Evolutionary conservation across 1,140 invertebrate genomes (phyloP).

Genomic region (Hylaeus volcanicus): DNA sequence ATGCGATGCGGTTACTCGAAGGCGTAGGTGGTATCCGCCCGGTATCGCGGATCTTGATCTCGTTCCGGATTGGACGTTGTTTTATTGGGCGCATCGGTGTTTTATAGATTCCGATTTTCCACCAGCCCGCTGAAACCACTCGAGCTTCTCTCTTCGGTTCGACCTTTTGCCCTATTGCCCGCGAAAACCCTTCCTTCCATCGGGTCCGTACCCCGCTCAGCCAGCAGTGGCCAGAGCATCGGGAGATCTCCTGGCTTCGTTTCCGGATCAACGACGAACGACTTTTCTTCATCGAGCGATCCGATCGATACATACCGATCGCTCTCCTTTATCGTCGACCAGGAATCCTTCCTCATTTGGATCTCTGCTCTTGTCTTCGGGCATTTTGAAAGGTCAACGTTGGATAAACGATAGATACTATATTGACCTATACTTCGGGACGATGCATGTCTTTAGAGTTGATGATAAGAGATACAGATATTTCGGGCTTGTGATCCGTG

Average conservation of each 20-base stretch:
- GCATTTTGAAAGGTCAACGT: background rate
- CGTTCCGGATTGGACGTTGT: slow-evolving; percentile 58
- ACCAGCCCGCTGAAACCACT: slow-evolving; percentile 25
- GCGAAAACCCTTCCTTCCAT: background rate
- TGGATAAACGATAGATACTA: slow-evolving; percentile 10
- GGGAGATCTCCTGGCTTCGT: background rate
- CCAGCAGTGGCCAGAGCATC: slow-evolving; percentile 10
- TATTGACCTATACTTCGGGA: slow-evolving; percentile 36
- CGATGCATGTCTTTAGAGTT: slow-evolving; percentile 19
- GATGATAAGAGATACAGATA: slow-evolving; percentile 40
- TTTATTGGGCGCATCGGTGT: slow-evolving; percentile 63
- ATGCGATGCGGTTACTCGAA: slow-evolving; percentile 37
- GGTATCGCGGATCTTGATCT: slow-evolving; percentile 45
- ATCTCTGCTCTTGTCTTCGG: too few species aligned
- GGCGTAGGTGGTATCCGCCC: slow-evolving; percentile 15
- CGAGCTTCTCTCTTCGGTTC: background rate
- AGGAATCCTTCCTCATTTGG: background rate
- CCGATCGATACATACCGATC: slow-evolving; percentile 10
- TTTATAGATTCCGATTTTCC: slow-evolving; percentile 70
- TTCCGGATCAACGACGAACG: slow-evolving; percentile 20
- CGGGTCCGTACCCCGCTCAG: slow-evolving; percentile 19
- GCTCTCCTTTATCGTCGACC: background rate
- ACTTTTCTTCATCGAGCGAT: background rate
- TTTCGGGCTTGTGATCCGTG: background rate
- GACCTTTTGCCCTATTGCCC: background rate